phyloP scores from a whole-genome alignment of 2,888 invertebrate species.

The Mechanitis mazaeus region DNA sequence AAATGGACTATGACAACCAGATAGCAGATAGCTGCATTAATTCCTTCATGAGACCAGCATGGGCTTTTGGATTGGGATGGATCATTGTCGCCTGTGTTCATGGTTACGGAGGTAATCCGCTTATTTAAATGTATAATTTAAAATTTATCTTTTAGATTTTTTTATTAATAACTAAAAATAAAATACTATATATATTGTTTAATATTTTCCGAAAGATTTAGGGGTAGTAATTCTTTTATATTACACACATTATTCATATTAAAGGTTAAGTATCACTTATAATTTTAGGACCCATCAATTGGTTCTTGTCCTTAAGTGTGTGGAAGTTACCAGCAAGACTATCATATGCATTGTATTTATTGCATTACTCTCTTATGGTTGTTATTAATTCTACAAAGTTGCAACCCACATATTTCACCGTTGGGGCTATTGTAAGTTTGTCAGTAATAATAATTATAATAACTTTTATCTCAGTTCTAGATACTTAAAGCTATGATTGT shows the following conservation, averaged over 20 bases:
- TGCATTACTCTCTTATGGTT: background rate
- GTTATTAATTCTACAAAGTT: background rate
- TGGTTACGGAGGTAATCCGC: constrained; percentile 57
- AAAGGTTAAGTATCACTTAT: too few species aligned
- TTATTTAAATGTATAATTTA: background rate
- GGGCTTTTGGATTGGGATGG: constrained; percentile 49
- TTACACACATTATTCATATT: too few species aligned
- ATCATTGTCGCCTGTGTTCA: constrained; percentile 49
- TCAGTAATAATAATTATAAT: constrained; percentile 10
- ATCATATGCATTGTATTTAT: constrained; percentile 72
- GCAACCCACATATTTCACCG: background rate
- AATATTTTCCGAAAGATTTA: too few species aligned
- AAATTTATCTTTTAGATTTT: background rate
- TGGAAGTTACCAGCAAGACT: constrained; percentile 71
- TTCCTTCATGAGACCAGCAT: constrained; percentile 46
- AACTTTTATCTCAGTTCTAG: background rate
- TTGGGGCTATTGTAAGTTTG: background rate
- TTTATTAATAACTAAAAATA: too few species aligned
- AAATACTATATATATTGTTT: too few species aligned
- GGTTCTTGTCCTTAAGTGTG: constrained; percentile 62
- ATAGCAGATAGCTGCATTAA: constrained; percentile 32
- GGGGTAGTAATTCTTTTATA: too few species aligned
- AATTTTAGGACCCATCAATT: constrained; percentile 51
- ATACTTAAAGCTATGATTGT: background rate
- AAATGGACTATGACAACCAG: constrained; percentile 29